Conservation (phyloP, 2,888 invertebrate genomes). For the Dryocosmus kuriphilus region DNA sequence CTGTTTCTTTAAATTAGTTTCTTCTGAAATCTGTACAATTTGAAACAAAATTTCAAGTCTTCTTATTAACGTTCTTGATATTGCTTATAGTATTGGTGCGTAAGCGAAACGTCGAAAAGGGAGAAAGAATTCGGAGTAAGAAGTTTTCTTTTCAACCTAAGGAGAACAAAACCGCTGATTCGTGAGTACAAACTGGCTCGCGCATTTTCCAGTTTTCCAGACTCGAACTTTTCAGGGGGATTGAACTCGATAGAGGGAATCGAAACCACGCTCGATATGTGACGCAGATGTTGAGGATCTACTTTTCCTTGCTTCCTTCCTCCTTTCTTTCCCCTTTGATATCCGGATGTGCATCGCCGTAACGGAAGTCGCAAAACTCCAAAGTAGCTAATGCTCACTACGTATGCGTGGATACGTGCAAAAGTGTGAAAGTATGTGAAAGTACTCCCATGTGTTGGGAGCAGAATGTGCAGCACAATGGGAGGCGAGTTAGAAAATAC, state of each 20-base stretch:
- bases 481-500: not conserved
- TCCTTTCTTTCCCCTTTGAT: constrained; percentile 29
- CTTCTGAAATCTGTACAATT: too few relatives aligned
- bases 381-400: constrained; percentile 35
- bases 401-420: not conserved
- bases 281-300: constrained; percentile 23
- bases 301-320: constrained; percentile 34
- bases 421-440: constrained; percentile 23
- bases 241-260: constrained; percentile 40
- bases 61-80: too few relatives aligned
- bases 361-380: constrained; percentile 34
- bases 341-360: constrained; percentile 30
- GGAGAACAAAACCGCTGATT: constrained; percentile 30
- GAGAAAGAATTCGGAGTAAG: constrained; percentile 8
- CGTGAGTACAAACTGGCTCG: constrained; percentile 26
- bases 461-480: constrained; percentile 20
- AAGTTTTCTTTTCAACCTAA: constrained; percentile 36
- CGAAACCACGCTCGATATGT: constrained; percentile 36
- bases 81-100: not conserved
- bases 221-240: constrained; percentile 34
- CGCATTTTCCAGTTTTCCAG: constrained; percentile 24
- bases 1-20: too few relatives aligned
- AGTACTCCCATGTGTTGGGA: constrained; percentile 8
- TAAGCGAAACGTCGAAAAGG: not conserved
- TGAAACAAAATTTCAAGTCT: too few relatives aligned